Conservation (phyloP, 2,113 vertebrate genomes). For the Argyrosomus japonicus region DNA sequence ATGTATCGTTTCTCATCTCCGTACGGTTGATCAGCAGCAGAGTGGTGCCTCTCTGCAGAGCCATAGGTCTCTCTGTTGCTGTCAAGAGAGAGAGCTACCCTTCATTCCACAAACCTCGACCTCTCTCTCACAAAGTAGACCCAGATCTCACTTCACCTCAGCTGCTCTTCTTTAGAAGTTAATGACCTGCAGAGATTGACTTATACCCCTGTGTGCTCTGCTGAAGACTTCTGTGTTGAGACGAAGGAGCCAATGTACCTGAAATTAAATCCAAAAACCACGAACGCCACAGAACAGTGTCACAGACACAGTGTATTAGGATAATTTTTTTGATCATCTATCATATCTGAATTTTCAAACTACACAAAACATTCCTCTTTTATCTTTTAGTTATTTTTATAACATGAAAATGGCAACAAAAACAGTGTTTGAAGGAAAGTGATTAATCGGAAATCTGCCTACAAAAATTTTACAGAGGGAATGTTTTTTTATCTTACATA, state of each 20-base stretch:
- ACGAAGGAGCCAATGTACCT: slow-evolving; percentile 13
- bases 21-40: slow-evolving; percentile 42
- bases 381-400: not conserved
- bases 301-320: not conserved
- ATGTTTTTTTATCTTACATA: not conserved
- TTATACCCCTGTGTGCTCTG: slow-evolving; percentile 46
- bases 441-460: not conserved
- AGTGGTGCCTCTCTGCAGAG: slow-evolving; percentile 23
- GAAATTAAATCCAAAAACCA: slow-evolving; percentile 41
- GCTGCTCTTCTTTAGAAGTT: slow-evolving; percentile 68
- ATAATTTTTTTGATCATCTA: not conserved
- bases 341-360: not conserved
- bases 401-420: not conserved
- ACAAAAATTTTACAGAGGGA: not conserved
- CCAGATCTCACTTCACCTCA: slow-evolving; percentile 62
- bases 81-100: slow-evolving; percentile 20
- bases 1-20: slow-evolving; percentile 31
- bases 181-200: slow-evolving; percentile 74
- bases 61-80: slow-evolving; percentile 32
- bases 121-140: slow-evolving; percentile 36
- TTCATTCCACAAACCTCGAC: slow-evolving; percentile 20
- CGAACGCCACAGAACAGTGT: not conserved
- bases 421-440: not conserved
- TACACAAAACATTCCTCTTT: not conserved
- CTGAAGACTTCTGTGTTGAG: slow-evolving; percentile 24